These are phyloP conservation scores for Trichosurus vulpecula DNA, from an alignment of 2,797 vertebrate species.

Conservation along the genomic window DNA sequence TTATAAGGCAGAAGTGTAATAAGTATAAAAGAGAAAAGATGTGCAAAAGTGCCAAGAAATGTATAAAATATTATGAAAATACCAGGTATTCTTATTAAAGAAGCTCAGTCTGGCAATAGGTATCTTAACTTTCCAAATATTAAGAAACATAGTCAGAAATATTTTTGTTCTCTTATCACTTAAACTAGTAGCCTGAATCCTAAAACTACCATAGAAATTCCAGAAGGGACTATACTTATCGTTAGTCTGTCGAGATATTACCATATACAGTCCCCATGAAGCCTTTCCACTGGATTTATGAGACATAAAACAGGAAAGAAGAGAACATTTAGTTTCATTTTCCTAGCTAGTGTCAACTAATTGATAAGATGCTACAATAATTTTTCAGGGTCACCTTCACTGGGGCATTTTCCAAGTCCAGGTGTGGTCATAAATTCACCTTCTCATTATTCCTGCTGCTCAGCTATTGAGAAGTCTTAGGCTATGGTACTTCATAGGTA, in stretches of 20 bases:
- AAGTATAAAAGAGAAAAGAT: not conserved
- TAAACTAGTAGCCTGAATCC: conserved; percentile 46
- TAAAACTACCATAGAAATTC: conserved; percentile 61
- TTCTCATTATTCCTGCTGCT: conserved; percentile 68
- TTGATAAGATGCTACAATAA: conserved; percentile 56
- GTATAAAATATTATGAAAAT: not conserved
- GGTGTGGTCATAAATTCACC: conserved; percentile 23
- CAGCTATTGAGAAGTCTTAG: conserved; percentile 36
- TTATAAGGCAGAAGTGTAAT: not conserved
- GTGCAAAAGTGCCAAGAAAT: not conserved
- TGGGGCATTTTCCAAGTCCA: conserved; percentile 58
- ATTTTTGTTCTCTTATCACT: conserved; percentile 51
- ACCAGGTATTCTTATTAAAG: not conserved
- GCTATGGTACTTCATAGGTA: conserved; percentile 38
- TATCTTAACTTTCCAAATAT: conserved; percentile 17
- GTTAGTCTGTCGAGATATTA: conserved; percentile 53
- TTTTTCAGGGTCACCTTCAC: conserved; percentile 71
- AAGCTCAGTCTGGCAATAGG: not conserved
- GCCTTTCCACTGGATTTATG: conserved; percentile 67
- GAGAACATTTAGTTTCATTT: conserved; percentile 69
- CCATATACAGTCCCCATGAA: conserved; percentile 47
- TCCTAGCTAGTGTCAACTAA: conserved; percentile 64
- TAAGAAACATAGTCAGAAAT: conserved; percentile 53
- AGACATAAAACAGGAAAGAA: conserved; percentile 56
- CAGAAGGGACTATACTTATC: conserved; percentile 32